phyloP scores from a whole-genome alignment of 2,797 vertebrate species.

The Enteromius viviparus region DNA sequence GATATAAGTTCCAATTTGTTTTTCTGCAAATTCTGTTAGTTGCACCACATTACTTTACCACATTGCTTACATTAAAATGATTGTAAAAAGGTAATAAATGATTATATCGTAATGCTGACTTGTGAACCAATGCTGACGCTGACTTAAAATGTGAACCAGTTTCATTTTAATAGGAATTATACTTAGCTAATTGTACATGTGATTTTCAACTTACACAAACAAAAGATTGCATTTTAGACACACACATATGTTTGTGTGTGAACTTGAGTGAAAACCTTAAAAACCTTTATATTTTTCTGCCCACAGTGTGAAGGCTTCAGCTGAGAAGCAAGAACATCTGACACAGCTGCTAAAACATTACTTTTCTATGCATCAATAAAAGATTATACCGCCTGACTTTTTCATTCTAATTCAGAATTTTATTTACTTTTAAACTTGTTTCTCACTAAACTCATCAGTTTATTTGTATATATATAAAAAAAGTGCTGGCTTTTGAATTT shows the following conservation, averaged over 20 bases:
- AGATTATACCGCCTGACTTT: neutral
- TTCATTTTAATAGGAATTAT: neutral
- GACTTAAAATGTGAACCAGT: neutral
- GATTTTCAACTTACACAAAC: slow-evolving; percentile 5
- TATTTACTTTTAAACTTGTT: neutral
- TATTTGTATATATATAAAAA: neutral
- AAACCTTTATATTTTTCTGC: slow-evolving; percentile 33
- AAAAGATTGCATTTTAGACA: neutral
- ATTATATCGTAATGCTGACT: neutral
- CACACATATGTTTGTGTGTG: neutral
- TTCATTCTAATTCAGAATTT: neutral
- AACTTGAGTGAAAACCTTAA: neutral
- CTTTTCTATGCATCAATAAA: neutral
- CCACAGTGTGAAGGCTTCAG: slow-evolving; percentile 43
- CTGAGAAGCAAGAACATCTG: slow-evolving; percentile 47
- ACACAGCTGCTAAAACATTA: slow-evolving; percentile 49
- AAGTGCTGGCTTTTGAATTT: neutral
- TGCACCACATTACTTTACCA: neutral
- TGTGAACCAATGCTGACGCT: neutral
- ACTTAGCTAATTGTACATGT: slow-evolving; percentile 12
- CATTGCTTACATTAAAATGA: neutral
- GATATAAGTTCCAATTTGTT: neutral
- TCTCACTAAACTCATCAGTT: neutral
- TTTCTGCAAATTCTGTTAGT: neutral
- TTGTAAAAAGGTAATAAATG: neutral